Conservation (phyloP, 1,140 invertebrate genomes). For the Halotydeus destructor region DNA sequence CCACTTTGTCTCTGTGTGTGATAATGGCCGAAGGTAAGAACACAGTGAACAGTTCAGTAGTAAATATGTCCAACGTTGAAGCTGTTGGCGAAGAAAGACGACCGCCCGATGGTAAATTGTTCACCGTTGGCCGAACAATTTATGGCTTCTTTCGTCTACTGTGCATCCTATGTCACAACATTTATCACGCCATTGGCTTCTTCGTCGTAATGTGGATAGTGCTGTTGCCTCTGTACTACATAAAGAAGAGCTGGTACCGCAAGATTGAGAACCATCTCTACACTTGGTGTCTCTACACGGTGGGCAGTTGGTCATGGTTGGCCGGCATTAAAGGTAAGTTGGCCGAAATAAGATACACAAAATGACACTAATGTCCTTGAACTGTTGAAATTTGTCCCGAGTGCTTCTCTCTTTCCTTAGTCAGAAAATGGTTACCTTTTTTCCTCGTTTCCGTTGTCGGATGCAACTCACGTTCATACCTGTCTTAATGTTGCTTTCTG, state of each 20-base stretch:
- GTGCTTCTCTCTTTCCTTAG: not conserved
- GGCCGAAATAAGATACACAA: not conserved
- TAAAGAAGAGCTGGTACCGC: constrained; percentile 2
- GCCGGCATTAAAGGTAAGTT: constrained; percentile 4
- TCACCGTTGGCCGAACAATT: too few relatives aligned
- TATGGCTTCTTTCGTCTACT: too few relatives aligned
- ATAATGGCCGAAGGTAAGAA: too few relatives aligned
- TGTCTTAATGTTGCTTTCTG: too few relatives aligned
- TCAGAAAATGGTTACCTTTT: not conserved
- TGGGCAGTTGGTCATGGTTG: constrained; percentile 8
- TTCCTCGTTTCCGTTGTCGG: not conserved
- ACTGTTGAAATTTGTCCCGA: not conserved
- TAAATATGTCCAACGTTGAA: too few relatives aligned
- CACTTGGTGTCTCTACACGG: constrained; percentile 11
- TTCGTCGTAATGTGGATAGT: constrained; percentile 9
- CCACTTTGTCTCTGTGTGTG: too few relatives aligned
- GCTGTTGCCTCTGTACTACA: constrained; percentile 10
- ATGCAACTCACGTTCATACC: not conserved
- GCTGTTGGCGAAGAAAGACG: too few relatives aligned
- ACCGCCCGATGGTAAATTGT: too few relatives aligned
- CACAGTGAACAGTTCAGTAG: too few relatives aligned
- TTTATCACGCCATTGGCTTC: constrained; percentile 10
- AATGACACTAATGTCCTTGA: not conserved
- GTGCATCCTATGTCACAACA: constrained; percentile 12
- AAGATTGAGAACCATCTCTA: constrained; percentile 13